Evolutionary conservation across 2,888 invertebrate species (phyloP).

Genomic region (Pristionchus mayeri): DNA sequence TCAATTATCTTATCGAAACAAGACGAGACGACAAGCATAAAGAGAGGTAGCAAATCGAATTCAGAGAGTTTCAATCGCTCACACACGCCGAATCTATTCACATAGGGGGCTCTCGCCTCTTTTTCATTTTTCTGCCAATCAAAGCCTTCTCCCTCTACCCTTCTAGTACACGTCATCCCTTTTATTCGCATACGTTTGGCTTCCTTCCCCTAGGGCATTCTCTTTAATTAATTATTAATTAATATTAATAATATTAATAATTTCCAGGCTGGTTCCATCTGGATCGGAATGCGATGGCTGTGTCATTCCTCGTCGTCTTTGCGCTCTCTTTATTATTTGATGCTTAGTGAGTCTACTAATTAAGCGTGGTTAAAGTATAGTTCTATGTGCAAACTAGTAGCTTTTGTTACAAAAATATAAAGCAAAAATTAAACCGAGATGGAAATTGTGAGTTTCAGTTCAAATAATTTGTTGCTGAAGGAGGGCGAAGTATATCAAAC

Average conservation of each 20-base stretch:
- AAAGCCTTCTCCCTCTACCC: not conserved
- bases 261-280: no score
- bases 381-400: no score
- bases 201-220: not conserved
- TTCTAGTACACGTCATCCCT: not conserved
- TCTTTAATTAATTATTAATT: no score
- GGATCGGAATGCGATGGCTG: not conserved
- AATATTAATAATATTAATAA: no score
- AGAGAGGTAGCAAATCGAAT: not conserved
- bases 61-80: not conserved
- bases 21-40: not conserved
- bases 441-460: not conserved
- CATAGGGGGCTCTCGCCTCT: not conserved
- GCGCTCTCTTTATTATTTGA: not conserved
- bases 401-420: not conserved
- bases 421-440: not conserved
- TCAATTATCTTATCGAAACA: not conserved
- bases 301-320: not conserved
- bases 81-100: not conserved
- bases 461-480: not conserved
- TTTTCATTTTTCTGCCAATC: not conserved
- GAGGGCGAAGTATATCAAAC: not conserved
- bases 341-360: not conserved
- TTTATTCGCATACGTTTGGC: not conserved
- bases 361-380: no score